phyloP scores from a whole-genome alignment of 2,113 vertebrate species.

The Podocnemis expansa region DNA sequence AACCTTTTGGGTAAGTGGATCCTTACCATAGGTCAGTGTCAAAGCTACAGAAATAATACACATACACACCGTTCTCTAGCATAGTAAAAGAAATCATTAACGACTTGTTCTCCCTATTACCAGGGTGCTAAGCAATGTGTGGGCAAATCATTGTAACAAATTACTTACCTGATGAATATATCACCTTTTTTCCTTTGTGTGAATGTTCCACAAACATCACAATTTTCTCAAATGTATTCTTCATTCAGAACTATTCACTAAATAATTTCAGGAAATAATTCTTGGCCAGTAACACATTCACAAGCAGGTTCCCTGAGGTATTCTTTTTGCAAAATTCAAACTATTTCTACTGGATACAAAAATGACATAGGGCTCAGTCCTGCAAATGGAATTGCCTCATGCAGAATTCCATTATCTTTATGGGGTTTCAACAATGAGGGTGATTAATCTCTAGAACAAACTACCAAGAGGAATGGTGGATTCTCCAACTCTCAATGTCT shows the following conservation, averaged over 20 bases:
- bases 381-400: neutral
- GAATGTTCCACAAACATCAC: neutral
- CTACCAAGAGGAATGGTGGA: neutral
- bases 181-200: neutral
- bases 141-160: conserved; percentile 17
- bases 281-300: neutral
- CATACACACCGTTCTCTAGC: neutral
- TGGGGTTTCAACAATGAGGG: neutral
- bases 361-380: neutral
- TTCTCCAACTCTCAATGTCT: neutral
- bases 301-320: neutral
- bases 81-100: neutral
- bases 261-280: neutral
- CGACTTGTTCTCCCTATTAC: neutral
- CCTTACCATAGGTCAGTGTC: neutral
- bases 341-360: neutral
- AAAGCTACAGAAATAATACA: neutral
- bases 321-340: neutral
- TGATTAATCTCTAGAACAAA: neutral
- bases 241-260: neutral
- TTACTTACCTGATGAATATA: conserved; percentile 11
- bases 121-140: neutral
- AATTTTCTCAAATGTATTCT: neutral
- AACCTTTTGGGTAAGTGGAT: neutral
- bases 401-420: rapidly evolving